phyloP scores from a whole-genome alignment of 2,888 invertebrate genomes.

The Himalopsyche japonica region DNA sequence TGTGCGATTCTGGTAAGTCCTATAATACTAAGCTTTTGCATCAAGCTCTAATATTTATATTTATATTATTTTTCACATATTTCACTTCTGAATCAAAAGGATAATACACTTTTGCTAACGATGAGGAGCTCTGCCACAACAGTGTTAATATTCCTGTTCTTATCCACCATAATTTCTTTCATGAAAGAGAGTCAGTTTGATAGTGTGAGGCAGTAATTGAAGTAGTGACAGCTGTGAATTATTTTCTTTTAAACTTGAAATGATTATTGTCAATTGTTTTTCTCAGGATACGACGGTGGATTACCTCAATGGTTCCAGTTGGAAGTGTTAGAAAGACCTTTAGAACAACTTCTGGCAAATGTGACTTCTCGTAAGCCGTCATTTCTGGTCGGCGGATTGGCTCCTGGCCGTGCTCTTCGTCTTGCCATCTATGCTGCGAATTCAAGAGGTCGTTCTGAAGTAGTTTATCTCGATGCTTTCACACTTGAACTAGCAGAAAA shows the following conservation, averaged over 20 bases:
- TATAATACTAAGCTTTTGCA: slow-evolving; percentile 25
- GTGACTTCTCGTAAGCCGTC: slow-evolving; percentile 71
- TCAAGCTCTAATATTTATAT: too few relatives aligned
- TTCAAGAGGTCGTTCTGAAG: slow-evolving; percentile 79
- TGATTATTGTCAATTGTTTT: neutral
- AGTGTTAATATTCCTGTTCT: too few relatives aligned
- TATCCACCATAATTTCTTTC: too few relatives aligned
- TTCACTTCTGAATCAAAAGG: too few relatives aligned
- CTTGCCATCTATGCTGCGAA: slow-evolving; percentile 83
- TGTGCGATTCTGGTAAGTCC: slow-evolving; percentile 62
- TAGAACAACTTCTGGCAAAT: slow-evolving; percentile 66
- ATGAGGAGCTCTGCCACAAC: too few relatives aligned
- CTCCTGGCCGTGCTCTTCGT: slow-evolving; percentile 76
- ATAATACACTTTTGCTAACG: too few relatives aligned
- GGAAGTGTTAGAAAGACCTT: slow-evolving; percentile 70
- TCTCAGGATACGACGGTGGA: slow-evolving; percentile 74
- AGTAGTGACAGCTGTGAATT: too few relatives aligned
- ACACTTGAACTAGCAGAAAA: slow-evolving; percentile 77
- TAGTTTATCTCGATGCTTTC: slow-evolving; percentile 65
- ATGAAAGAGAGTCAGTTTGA: too few relatives aligned
- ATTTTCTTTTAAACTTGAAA: too few relatives aligned
- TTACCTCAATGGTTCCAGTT: slow-evolving; percentile 73
- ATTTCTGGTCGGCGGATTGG: slow-evolving; percentile 77
- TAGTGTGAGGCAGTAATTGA: too few relatives aligned
- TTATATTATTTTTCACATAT: too few relatives aligned